Base-by-base conservation (phyloP, 2,797 vertebrate species). In the Lithobates sylvaticus region DNA sequence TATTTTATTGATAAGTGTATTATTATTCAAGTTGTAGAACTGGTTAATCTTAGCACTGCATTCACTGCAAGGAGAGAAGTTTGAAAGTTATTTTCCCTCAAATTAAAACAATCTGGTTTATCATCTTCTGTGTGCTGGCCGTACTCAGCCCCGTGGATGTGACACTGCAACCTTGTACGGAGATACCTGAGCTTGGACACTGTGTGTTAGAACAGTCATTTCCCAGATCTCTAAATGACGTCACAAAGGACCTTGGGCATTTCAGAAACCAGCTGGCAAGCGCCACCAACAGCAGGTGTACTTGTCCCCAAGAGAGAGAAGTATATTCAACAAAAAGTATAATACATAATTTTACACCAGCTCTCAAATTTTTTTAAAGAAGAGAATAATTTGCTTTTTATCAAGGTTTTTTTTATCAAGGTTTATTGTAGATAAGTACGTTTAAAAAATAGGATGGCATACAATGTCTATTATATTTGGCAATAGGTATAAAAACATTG, bases 221-320 rank as follows among this genome's bases (percentile, higher is more conserved):
- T 82, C 80, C 34, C 70, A 21, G 5, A 1, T 65, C 70, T 64
- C 54, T 36, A 72, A 82, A 82, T 82, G 70, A 36, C 54, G 26
- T 82, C 70, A 82, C 16, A 12, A 26, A 21, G 54, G 58, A 64
- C 54, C 54, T 16, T 73, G 26, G 54, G 70, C 50, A 73, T 29
- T 71, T 5, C 5, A 13, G 32, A 44, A 64, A 64, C 50, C 80
- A 82, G 80, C 69, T 82, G 80, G 80, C n/a, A 82, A 65, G 36
- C 54, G n/a, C 70, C 80, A 82, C 80, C 54, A 74, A 73, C 50
- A 74, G 80, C 80, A 82, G 54, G 80, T 82, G 80, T 64, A 82
- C 68, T 44, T 64, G 71, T 54, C 70, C 70, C 34, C 50, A 12
- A 42, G 70, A 73, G 80, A 82, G 70, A 82, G 21, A 73, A 42